Conservation (phyloP, 2,888 invertebrate species). For the Pristionchus exspectatus region DNA sequence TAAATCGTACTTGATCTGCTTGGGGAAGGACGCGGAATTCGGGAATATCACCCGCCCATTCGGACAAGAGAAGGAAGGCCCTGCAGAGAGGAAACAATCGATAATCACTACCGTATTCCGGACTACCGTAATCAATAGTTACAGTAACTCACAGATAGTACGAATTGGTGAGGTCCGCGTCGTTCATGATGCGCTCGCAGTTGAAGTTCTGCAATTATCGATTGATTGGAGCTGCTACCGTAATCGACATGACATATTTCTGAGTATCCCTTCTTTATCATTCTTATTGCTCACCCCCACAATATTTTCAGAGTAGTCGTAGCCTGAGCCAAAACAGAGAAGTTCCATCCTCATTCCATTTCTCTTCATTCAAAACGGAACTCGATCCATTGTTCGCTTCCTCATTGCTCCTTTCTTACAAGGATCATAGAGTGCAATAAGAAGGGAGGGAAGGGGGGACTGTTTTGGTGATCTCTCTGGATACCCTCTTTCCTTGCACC, state of each 20-base stretch:
- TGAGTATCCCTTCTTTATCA: too few relatives aligned
- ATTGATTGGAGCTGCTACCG: slow-evolving; percentile 8
- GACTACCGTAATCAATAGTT: neutral
- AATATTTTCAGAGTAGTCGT: too few relatives aligned
- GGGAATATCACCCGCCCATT: slow-evolving; percentile 72
- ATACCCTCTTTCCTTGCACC: slow-evolving; percentile 28
- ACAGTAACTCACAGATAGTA: slow-evolving; percentile 61
- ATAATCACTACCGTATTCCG: neutral
- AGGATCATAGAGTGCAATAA: neutral
- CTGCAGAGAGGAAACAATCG: slow-evolving; percentile 50
- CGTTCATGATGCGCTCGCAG: slow-evolving; percentile 69
- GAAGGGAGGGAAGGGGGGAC: too few relatives aligned
- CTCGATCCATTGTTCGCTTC: neutral
- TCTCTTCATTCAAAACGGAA: neutral
- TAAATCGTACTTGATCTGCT: slow-evolving; percentile 63
- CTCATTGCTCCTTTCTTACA: neutral
- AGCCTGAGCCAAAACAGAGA: too few relatives aligned
- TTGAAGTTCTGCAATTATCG: slow-evolving; percentile 61
- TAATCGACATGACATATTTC: too few relatives aligned
- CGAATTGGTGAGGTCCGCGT: slow-evolving; percentile 65
- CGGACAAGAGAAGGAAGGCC: slow-evolving; percentile 70
- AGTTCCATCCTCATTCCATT: too few relatives aligned
- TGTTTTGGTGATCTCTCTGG: slow-evolving; percentile 14
- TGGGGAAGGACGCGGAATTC: slow-evolving; percentile 67
- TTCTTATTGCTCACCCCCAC: too few relatives aligned